Evolutionary conservation across 2,113 vertebrate species (phyloP), one percentile per base, ranked within the genome.

Genomic region (Cynoglossus semilaevis): DNA sequence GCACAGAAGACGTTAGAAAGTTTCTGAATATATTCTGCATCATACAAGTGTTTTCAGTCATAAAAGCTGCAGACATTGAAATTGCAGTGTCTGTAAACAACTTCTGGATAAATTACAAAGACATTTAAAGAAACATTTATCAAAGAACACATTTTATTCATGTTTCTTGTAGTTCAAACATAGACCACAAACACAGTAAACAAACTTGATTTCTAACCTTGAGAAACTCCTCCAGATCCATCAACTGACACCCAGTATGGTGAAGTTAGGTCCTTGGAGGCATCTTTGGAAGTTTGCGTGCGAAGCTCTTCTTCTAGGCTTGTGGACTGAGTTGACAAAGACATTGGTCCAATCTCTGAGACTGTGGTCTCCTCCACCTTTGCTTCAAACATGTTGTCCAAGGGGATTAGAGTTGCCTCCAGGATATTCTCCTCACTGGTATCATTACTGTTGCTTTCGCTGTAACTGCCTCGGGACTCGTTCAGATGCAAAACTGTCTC

Each of bases 151-250:
- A 29, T 29, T 29, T 29, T 29, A 29, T 29, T 29, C 6, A 6
- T 29, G 22, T 29, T 29, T 29, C 22, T 6, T 29, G 22, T 6
- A 29, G 22, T 29, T 29, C 22, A 29, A 29, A 29, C 22, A 29
- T 29, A 6, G 22, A 29, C 2, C 22, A 14, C 15, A n/a, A 9
- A n/a, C 14, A 43, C 14, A n/a, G n/a, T 15, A n/a, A n/a, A 43
- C 41, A n/a, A 15, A 43, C 2, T 2, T 43, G 41, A 7, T 43
- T 40, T 40, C 46, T 29, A 80, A 89, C 88, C 88, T 77, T 82
- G 67, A 48, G 66, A 77, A 52, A 35, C 9, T 57, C 88, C 82
- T 68, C 84, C 86, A 65, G 86, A 88, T 1, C 81, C 86, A 35
- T 85, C 83, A 36, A 50, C 8, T 15, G 41, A n/a, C 14, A 47